Conservation (phyloP, 2,797 vertebrate genomes). For the Arctocebus calabarensis region DNA sequence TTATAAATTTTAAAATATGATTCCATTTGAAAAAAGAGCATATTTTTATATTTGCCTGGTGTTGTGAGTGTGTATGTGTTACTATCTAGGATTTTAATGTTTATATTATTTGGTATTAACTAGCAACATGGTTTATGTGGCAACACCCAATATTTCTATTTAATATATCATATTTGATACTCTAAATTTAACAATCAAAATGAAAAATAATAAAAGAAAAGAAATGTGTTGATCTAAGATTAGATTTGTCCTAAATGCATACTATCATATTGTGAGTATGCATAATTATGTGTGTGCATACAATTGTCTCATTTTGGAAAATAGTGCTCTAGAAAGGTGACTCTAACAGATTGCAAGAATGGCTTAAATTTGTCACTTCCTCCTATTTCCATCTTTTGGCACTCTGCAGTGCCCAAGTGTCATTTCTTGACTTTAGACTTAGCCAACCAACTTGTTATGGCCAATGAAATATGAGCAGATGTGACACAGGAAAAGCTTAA, state of each 20-base stretch:
- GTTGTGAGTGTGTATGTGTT: background rate
- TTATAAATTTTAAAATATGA: background rate
- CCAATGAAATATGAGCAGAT: background rate
- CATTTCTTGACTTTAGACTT: background rate
- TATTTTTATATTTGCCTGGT: background rate
- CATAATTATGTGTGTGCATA: background rate
- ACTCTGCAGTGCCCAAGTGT: background rate
- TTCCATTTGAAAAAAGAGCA: background rate
- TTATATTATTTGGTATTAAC: background rate
- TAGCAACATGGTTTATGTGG: background rate
- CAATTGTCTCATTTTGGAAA: background rate
- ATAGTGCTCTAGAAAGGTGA: background rate
- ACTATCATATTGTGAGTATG: background rate
- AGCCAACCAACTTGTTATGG: background rate
- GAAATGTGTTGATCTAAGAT: background rate
- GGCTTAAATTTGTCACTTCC: background rate
- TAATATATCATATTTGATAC: background rate
- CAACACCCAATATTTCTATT: background rate
- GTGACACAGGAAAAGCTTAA: background rate
- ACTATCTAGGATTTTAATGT: background rate
- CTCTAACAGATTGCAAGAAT: background rate
- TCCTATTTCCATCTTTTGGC: background rate
- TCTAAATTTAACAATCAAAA: background rate
- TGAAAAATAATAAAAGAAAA: background rate
- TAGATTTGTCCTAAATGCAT: background rate